Conservation (phyloP, 2,113 vertebrate genomes). For the Cinclus mexicanus region DNA sequence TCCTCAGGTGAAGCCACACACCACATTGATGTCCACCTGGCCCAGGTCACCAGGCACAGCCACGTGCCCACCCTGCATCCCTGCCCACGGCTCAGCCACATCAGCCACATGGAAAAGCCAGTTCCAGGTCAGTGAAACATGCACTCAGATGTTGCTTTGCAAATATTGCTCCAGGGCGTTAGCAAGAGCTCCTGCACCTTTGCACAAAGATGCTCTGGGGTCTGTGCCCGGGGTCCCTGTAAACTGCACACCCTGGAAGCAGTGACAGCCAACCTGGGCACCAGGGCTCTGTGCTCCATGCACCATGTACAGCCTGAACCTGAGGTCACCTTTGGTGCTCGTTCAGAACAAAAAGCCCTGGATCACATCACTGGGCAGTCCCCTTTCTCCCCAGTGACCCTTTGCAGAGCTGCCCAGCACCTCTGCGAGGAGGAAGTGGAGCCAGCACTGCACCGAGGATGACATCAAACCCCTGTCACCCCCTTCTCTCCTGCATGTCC, state of each 20-base stretch:
- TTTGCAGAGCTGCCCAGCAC: neutral
- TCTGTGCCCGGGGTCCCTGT: neutral
- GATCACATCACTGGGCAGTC: neutral
- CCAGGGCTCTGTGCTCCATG: neutral
- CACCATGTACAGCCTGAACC: rapidly evolving
- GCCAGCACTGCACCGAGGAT: rapidly evolving
- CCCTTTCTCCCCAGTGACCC: rapidly evolving
- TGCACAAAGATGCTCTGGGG: neutral
- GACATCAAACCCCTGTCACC: neutral
- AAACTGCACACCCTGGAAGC: rapidly evolving
- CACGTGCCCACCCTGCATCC: neutral
- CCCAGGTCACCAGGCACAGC: neutral
- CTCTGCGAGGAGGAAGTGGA: rapidly evolving
- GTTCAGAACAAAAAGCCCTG: neutral
- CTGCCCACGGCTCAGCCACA: neutral
- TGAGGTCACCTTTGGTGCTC: neutral
- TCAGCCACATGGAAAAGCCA: neutral
- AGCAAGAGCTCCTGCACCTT: neutral
- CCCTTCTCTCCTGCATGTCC: neutral
- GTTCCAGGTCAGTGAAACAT: neutral
- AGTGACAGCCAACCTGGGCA: neutral
- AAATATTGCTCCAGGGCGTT: neutral
- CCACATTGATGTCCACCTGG: rapidly evolving
- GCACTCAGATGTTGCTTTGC: rapidly evolving
- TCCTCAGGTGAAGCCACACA: neutral